Evolutionary conservation across 2,113 vertebrate species (phyloP).

Genomic region (Zapus hudsonius): DNA sequence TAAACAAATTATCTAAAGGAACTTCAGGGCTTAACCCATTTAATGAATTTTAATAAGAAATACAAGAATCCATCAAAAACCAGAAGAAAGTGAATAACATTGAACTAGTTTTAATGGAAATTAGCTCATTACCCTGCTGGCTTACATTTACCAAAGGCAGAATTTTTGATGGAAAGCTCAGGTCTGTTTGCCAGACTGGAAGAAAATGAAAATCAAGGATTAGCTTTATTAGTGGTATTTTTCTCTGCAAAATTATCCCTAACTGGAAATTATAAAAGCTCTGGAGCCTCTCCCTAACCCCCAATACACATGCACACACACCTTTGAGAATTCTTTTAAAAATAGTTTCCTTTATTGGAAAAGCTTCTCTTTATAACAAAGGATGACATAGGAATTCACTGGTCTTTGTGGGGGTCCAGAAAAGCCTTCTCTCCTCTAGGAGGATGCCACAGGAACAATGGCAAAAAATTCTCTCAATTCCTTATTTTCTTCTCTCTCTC

Average conservation of each 20-base stretch:
- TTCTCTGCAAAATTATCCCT: slow-evolving; percentile 46
- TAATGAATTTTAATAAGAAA: slow-evolving; percentile 78
- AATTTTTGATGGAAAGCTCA: slow-evolving; percentile 77
- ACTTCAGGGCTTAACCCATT: slow-evolving; percentile 69
- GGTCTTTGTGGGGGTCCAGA: no score
- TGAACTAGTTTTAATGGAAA: slow-evolving; percentile 82
- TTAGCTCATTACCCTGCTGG: slow-evolving; percentile 79
- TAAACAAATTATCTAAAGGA: slow-evolving; percentile 69
- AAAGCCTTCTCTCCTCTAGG: neutral
- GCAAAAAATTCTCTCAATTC: neutral
- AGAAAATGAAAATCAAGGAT: slow-evolving; percentile 73
- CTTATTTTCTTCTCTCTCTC: neutral
- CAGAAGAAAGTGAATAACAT: slow-evolving; percentile 73
- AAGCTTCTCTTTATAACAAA: neutral
- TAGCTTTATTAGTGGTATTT: slow-evolving; percentile 60
- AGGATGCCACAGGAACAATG: neutral
- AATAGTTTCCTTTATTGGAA: neutral
- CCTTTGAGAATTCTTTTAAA: slow-evolving; percentile 9
- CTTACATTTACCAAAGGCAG: slow-evolving; percentile 75
- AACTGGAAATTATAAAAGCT: slow-evolving; percentile 24
- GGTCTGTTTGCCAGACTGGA: slow-evolving; percentile 39
- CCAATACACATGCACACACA: no score
- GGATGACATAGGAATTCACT: neutral
- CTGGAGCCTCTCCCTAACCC: neutral
- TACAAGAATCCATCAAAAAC: slow-evolving; percentile 73